Evolutionary conservation across 2,888 invertebrate genomes (phyloP), one percentile per base, ranked within the genome.

Genomic region (Agrotis puta): DNA sequence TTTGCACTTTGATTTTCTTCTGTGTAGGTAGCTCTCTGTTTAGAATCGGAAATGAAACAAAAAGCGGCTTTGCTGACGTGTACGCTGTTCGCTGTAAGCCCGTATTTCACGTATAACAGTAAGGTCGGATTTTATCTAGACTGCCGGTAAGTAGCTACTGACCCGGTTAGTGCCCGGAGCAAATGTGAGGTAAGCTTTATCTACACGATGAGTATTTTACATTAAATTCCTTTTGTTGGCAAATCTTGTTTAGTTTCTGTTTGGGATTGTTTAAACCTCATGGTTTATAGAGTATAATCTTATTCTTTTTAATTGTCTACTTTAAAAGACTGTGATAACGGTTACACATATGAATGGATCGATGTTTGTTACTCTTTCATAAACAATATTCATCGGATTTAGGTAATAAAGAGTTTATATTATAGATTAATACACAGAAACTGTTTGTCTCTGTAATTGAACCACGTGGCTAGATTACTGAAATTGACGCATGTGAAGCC

Each of bases 21-120:
- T 63, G 33, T 66, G 20, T 48, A 33, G 33, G 18, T 64, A 45
- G 56, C 45, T 6, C n/a, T 22, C 24, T 20, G 74, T 70, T 54
- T 53, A 62, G 70, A 70, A 77, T 74, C 14, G 56, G 22, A 43
- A 74, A 77, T 68, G 51, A 65, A 66, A 64, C 63, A 73, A 71
- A 65, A 66, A 67, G 24, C 27, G 24, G 48, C 47, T 75, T 68
- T 33, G 63, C 58, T 59, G 64, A 39, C 43, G 24, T 48, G 14
- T 39, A 39, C 39, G 39, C 2, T 39, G 39, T 39, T 39, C 39
- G 39, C 39, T 39, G 39, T 20, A 27, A 43, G 9, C 24, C 64
- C 64, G 47, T 47, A n/a, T 50, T 70, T 63, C 51, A 63, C 56
- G 72, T 63, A 69, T 43, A 47, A 39, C n/a, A n/a, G n/a, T 22